Evolutionary conservation across 2,113 vertebrate species (phyloP).

Genomic region (Callionymus lyra): DNA sequence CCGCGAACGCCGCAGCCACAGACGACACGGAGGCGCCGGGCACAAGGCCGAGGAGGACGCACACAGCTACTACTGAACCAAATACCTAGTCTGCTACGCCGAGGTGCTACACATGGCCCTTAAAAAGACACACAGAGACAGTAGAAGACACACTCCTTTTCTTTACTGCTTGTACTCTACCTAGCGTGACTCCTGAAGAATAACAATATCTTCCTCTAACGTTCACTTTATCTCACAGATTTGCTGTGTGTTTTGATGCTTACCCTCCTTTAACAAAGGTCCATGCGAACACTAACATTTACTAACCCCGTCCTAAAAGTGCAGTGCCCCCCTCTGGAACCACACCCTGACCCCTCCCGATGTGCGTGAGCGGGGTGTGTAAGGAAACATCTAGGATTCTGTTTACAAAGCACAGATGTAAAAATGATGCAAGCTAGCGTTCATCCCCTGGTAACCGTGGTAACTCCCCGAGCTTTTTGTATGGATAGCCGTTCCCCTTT

Average conservation of each 20-base stretch:
- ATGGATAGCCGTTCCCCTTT: slow-evolving; percentile 32
- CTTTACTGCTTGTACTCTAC: slow-evolving; percentile 26
- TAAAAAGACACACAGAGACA: slow-evolving; percentile 32
- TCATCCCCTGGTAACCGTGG: slow-evolving; percentile 8
- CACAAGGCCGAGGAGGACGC: slow-evolving; percentile 59
- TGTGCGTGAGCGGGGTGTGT: slow-evolving; percentile 31
- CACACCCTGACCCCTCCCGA: slow-evolving; percentile 25
- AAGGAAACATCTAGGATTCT: slow-evolving; percentile 38
- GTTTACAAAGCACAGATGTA: slow-evolving; percentile 51
- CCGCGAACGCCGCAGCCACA: slow-evolving; percentile 75
- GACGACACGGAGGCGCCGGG: slow-evolving; percentile 63
- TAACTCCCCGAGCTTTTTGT: slow-evolving; percentile 35
- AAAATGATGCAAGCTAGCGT: slow-evolving; percentile 36
- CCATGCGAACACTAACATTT: slow-evolving; percentile 52
- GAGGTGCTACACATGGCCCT: slow-evolving; percentile 39
- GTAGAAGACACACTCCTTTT: slow-evolving; percentile 24
- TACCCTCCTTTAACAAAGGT: slow-evolving; percentile 42
- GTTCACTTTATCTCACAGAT: slow-evolving; percentile 10
- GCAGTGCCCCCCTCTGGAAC: slow-evolving; percentile 16
- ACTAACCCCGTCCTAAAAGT: slow-evolving; percentile 16
- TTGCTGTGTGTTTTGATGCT: slow-evolving; percentile 30
- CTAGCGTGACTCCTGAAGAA: slow-evolving; percentile 9
- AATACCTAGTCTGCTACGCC: slow-evolving; percentile 35
- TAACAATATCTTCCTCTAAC: slow-evolving; percentile 24
- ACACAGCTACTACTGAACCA: slow-evolving; percentile 63